A percentile compares a stretch with the other conserved stretches of the same genome.
phyloP scores from a whole-genome alignment of 2,888 invertebrate genomes.

The Pristionchus exspectatus region DNA sequence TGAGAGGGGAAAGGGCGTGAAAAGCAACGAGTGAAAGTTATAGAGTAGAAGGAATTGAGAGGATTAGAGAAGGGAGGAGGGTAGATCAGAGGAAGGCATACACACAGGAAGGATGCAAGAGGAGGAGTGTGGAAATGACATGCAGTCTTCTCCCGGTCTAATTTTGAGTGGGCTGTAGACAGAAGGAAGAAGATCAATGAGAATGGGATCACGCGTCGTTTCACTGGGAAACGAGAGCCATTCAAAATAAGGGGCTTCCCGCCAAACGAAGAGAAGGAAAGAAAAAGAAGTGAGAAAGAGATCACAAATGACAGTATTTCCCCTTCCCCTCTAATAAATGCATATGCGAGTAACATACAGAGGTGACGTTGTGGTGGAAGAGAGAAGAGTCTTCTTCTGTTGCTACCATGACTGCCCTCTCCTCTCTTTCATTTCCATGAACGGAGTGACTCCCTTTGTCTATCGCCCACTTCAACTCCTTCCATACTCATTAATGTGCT shows the following conservation, averaged over 20 bases:
- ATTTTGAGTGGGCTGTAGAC: background rate
- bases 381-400: background rate
- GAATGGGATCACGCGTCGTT: conserved; percentile 19
- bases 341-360: conserved; percentile 39
- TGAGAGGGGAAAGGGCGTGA: conserved; percentile 46
- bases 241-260: conserved; percentile 6
- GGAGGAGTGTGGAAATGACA: conserved; percentile 15
- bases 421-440: background rate
- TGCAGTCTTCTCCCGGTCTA: background rate
- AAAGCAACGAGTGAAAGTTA: conserved; percentile 35
- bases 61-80: conserved; percentile 29
- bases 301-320: conserved; percentile 47
- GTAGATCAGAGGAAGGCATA: conserved; percentile 7
- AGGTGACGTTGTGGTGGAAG: conserved; percentile 4
- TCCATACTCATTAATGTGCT: conserved; percentile 28
- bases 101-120: conserved; percentile 10
- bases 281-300: conserved; percentile 48
- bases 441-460: conserved; percentile 15
- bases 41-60: conserved; percentile 28
- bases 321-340: conserved; percentile 46
- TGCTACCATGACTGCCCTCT: background rate
- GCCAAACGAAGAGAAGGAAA: conserved; percentile 23
- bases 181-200: conserved; percentile 1
- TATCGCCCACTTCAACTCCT: background rate
- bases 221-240: background rate